A percentile compares a stretch with the other conserved stretches of the same genome.
Evolutionary conservation across 2,113 vertebrate species (phyloP).

Genomic region (Plotosus lineatus): DNA sequence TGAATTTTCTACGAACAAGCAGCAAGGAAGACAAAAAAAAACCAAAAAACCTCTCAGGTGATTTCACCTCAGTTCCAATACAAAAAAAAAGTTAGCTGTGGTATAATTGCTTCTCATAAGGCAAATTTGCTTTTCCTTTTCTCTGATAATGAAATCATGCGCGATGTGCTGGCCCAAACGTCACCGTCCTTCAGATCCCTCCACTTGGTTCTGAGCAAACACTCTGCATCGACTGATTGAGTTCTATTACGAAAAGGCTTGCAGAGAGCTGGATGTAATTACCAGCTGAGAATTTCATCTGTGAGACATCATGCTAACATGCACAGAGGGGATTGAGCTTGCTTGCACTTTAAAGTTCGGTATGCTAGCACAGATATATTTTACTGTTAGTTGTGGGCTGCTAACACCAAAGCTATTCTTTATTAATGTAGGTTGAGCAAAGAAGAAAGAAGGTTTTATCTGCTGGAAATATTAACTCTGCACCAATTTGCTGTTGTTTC

Average conservation of each 20-base stretch:
- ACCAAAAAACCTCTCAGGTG: neutral
- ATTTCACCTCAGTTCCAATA: constrained; percentile 47
- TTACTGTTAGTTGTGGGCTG: neutral
- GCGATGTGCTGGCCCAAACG: constrained; percentile 86
- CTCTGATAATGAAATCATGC: constrained; percentile 94
- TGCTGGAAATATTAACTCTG: neutral
- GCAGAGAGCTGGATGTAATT: constrained; percentile 78
- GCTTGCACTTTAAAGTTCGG: neutral
- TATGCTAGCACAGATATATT: neutral
- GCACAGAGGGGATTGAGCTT: constrained; percentile 35
- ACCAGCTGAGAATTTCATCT: constrained; percentile 77
- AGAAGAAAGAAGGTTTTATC: neutral
- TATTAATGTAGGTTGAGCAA: no score
- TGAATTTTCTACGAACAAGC: neutral
- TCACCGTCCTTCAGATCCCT: constrained; percentile 84
- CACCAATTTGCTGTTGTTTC: no score
- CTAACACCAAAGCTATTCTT: neutral
- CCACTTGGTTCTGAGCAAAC: constrained; percentile 84
- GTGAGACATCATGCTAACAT: constrained; percentile 67
- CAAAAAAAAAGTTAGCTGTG: constrained; percentile 84
- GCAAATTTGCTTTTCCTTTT: constrained; percentile 98
- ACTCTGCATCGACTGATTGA: constrained; percentile 87
- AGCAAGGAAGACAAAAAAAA: neutral
- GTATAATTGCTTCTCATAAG: constrained; percentile 98
- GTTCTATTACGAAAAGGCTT: constrained; percentile 83